Percentiles rank a stretch among this genome's conserved stretches.
Evolutionary conservation across 2,113 vertebrate species (phyloP).

Genomic region (Theristicus caerulescens): DNA sequence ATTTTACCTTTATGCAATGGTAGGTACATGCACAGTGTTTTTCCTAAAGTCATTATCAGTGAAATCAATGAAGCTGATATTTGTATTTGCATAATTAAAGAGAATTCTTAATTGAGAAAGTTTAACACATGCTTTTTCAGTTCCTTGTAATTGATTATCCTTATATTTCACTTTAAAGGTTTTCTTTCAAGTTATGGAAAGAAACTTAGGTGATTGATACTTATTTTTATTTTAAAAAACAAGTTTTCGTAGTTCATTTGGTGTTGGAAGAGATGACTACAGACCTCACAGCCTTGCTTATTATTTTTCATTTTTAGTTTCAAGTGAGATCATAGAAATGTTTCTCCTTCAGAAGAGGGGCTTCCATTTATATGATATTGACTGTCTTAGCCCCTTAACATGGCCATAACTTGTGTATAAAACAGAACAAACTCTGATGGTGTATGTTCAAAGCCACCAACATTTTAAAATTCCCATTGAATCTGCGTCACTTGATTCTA

Average conservation of each 20-base stretch:
- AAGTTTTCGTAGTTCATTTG: not conserved
- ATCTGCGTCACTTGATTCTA: not conserved
- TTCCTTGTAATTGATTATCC: not conserved
- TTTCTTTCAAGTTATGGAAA: not conserved
- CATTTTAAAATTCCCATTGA: not conserved
- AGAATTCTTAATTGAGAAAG: not conserved
- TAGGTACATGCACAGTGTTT: not conserved
- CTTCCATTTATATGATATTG: not conserved
- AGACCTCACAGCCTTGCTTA: not conserved
- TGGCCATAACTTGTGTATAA: not conserved
- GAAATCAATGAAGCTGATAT: not conserved
- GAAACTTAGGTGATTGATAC: not conserved
- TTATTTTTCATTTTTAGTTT: not conserved
- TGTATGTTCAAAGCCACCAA: not conserved
- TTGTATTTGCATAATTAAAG: not conserved
- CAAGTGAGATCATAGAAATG: not conserved
- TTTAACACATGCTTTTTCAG: not conserved
- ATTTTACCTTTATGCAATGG: not conserved
- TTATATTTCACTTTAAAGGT: not conserved
- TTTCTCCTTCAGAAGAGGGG: not conserved
- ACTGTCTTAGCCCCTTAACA: not conserved
- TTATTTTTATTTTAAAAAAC: not conserved
- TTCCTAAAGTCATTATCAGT: not conserved
- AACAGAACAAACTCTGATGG: not conserved
- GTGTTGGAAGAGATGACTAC: not conserved